Percentiles rank a stretch among this genome's conserved stretches.
Evolutionary conservation across 2,797 vertebrate genomes (phyloP).

Genomic region (Notolepis coatsorum): DNA sequence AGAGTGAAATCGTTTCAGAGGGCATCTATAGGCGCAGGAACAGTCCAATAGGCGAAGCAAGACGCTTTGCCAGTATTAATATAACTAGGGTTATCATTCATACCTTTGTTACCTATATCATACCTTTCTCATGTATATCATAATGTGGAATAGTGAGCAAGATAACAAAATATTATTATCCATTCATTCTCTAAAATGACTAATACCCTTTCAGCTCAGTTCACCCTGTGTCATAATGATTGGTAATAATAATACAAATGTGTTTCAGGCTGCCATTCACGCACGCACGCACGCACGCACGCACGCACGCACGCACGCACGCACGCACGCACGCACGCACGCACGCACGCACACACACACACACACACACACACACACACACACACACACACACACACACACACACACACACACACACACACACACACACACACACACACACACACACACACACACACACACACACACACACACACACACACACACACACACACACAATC

Average conservation of each 20-base stretch:
- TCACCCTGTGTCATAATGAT: constrained; percentile 74
- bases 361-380: constrained; percentile 1
- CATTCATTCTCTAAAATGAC: constrained; percentile 45
- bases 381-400: background rate
- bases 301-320: background rate
- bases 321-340: constrained; percentile 8
- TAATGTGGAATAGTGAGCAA: constrained; percentile 11
- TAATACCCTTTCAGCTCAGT: constrained; percentile 68
- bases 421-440: background rate
- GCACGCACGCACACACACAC: constrained; percentile 10
- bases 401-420: background rate
- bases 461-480: background rate
- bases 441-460: constrained; percentile 6
- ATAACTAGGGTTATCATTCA: no score
- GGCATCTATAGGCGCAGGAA: background rate
- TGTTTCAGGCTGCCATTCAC: constrained; percentile 52
- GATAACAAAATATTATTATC: constrained; percentile 28
- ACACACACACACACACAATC: background rate
- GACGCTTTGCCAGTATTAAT: no score
- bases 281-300: constrained; percentile 3
- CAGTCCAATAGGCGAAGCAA: no score
- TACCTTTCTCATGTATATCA: no score
- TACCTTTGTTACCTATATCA: no score
- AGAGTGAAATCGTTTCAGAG: background rate
- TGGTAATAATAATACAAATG: constrained; percentile 72